Conservation (phyloP, 92 coral and sea anemone genomes). For the Nematostella vectensis region DNA sequence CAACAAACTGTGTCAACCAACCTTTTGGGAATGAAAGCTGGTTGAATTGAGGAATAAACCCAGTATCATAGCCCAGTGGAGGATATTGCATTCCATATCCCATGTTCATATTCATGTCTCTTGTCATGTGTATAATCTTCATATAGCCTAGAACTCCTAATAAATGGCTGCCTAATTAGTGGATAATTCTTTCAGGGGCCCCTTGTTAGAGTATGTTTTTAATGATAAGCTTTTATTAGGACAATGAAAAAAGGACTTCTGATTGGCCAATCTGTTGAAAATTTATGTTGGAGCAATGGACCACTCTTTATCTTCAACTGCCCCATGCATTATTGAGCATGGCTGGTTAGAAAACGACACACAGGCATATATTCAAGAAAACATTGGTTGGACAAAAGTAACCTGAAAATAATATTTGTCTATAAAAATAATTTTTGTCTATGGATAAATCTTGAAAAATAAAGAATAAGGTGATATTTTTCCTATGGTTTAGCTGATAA, state of each 20-base stretch:
- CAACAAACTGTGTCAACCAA: slow-evolving; percentile 12
- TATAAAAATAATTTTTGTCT: too few relatives aligned
- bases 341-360: not conserved
- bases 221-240: slow-evolving; percentile 34
- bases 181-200: slow-evolving; percentile 38
- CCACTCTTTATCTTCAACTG: slow-evolving; percentile 23
- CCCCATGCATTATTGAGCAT: slow-evolving; percentile 16
- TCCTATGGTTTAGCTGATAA: too few relatives aligned
- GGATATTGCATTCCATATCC: slow-evolving; percentile 62
- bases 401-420: too few relatives aligned
- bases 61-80: slow-evolving; percentile 51
- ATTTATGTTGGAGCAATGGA: slow-evolving; percentile 19
- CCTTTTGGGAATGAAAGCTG: slow-evolving; percentile 63
- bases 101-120: slow-evolving; percentile 64
- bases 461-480: too few relatives aligned
- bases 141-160: slow-evolving; percentile 42
- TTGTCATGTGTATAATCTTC: slow-evolving; percentile 18
- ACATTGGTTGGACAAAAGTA: too few relatives aligned
- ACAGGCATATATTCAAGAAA: too few relatives aligned
- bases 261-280: slow-evolving; percentile 30
- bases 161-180: slow-evolving; percentile 52
- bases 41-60: slow-evolving; percentile 43
- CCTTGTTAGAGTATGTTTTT: slow-evolving; percentile 50
- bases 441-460: too few relatives aligned
- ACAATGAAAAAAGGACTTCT: slow-evolving; percentile 2